A percentile compares a stretch with the other conserved stretches of the same genome.
Conservation (phyloP, 2,888 invertebrate genomes). For the Epirrhoe tristata region DNA sequence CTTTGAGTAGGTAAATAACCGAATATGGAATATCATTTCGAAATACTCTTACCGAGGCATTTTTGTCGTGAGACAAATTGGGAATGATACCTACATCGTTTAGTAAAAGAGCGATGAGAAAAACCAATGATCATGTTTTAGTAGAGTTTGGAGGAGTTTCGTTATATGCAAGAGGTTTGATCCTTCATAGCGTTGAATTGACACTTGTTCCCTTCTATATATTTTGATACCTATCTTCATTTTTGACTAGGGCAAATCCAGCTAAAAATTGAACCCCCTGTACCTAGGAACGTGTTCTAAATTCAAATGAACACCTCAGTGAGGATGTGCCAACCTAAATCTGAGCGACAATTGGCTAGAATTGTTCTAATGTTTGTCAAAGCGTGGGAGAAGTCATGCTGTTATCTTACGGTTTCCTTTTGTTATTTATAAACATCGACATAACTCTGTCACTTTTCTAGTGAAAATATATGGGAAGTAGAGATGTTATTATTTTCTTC, state of each 20-base stretch:
- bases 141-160: too few species aligned
- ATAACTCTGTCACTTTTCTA: conserved; percentile 9
- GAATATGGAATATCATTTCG: conserved; percentile 17
- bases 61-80: conserved; percentile 9
- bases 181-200: too few species aligned
- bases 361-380: conserved; percentile 5
- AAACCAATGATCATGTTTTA: too few species aligned
- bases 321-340: conserved; percentile 41
- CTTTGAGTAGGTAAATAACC: conserved; percentile 8
- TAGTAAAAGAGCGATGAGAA: too few species aligned
- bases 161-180: too few species aligned
- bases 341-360: conserved; percentile 25
- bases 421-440: conserved; percentile 34
- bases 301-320: conserved; percentile 13
- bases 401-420: conserved; percentile 32
- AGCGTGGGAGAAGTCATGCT: conserved; percentile 33
- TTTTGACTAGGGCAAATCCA: neutral
- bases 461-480: neutral
- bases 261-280: neutral
- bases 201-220: too few species aligned
- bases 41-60: conserved; percentile 5
- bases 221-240: too few species aligned
- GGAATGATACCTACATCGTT: too few species aligned
- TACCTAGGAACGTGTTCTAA: conserved; percentile 1
- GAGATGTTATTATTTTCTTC: neutral